Percentiles rank a stretch among this genome's conserved stretches.
phyloP scores from a whole-genome alignment of 2,797 vertebrate genomes.

The Neostethus bicornis region DNA sequence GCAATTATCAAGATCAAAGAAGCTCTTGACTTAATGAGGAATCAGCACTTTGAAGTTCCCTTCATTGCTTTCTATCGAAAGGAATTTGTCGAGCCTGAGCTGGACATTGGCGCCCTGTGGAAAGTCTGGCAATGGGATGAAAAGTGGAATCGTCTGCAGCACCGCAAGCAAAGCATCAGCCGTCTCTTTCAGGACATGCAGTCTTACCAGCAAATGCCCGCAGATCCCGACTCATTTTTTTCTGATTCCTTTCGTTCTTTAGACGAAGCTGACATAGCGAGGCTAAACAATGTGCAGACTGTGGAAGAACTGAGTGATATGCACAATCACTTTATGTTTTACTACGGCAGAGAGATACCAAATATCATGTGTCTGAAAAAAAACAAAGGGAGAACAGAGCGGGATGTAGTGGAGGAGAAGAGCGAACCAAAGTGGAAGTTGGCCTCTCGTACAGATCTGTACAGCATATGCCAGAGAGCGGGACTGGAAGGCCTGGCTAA shows the following conservation, averaged over 20 bases:
- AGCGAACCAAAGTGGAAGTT: conserved; percentile 97
- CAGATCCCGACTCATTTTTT: conserved; percentile 97
- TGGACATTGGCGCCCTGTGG: conserved; percentile 98
- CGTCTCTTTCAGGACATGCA: conserved; percentile 99
- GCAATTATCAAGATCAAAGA: conserved; percentile 99
- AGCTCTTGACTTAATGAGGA: conserved; percentile 98
- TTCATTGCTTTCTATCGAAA: conserved; percentile 99
- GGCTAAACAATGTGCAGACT: conserved; percentile 96
- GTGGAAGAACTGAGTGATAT: conserved; percentile 96
- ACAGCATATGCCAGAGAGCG: conserved; percentile 95
- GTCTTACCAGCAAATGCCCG: conserved; percentile 96
- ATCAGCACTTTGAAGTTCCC: conserved; percentile 99
- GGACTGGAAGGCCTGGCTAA: conserved; percentile 96
- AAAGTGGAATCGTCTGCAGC: conserved; percentile 98
- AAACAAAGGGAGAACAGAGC: conserved; percentile 76
- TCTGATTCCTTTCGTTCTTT: conserved; percentile 95
- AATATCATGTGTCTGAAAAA: conserved; percentile 98
- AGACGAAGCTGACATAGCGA: conserved; percentile 96
- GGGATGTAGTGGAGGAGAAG: conserved; percentile 90
- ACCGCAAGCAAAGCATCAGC: conserved; percentile 95
- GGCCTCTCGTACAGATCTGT: conserved; percentile 98
- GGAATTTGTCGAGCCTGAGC: conserved; percentile 98
- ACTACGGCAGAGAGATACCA: conserved; percentile 97
- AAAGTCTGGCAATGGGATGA: conserved; percentile 99
- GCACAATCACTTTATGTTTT: conserved; percentile 97